Conservation (phyloP, 37 sponge, comb jelly and placozoan genomes). For the Eunapius fragilis region DNA sequence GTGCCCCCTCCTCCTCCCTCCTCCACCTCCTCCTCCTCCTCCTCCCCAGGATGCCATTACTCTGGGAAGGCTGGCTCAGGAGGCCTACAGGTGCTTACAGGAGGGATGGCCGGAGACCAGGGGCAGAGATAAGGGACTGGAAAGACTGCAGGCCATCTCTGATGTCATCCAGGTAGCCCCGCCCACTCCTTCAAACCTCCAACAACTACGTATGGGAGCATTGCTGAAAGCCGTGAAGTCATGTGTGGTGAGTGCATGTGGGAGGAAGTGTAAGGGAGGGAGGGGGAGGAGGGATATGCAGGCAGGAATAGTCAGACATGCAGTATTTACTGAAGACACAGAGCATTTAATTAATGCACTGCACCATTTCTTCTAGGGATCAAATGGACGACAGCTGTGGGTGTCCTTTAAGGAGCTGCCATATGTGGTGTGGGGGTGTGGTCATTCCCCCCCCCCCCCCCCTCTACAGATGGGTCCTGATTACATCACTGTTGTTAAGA, state of each 20-base stretch:
- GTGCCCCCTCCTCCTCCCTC: neutral
- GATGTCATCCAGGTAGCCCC: neutral
- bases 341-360: no score
- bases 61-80: constrained; percentile 33
- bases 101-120: constrained; percentile 17
- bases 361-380: neutral
- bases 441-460: neutral
- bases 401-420: constrained; percentile 15
- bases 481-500: constrained; percentile 54
- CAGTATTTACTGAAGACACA: no score
- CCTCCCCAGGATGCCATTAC: constrained; percentile 47
- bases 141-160: neutral
- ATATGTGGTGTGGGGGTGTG: neutral
- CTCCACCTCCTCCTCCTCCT: neutral
- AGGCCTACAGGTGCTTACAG: constrained; percentile 14
- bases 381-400: constrained; percentile 34
- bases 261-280: neutral
- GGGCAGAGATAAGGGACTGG: neutral
- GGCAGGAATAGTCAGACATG: no score
- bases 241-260: neutral
- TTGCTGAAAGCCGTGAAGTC: neutral
- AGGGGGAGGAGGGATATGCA: neutral
- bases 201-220: constrained; percentile 13
- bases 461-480: neutral
- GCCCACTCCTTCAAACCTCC: neutral